phyloP scores from a whole-genome alignment of 2,797 vertebrate genomes.

The Botia kubotai region DNA sequence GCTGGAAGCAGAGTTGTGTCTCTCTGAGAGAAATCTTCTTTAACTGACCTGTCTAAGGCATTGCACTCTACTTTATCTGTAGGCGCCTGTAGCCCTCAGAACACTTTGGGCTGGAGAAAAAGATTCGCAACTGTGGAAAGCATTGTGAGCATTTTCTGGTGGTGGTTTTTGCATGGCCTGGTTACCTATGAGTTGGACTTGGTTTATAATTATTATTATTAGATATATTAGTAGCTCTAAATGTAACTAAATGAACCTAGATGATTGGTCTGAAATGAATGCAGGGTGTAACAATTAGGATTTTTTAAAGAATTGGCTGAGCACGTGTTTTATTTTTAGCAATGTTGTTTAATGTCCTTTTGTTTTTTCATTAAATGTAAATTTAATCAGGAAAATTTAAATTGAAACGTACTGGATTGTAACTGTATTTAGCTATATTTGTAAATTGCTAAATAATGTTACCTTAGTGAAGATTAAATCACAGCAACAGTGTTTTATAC shows the following conservation, averaged over 20 bases:
- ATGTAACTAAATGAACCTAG: neutral
- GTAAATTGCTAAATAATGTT: too few relatives aligned
- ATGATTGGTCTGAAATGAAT: neutral
- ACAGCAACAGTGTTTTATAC: too few relatives aligned
- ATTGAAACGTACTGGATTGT: too few relatives aligned
- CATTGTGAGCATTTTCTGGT: slow-evolving; percentile 22
- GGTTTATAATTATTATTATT: too few relatives aligned
- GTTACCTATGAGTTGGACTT: slow-evolving; percentile 28
- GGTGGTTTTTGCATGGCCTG: slow-evolving; percentile 20
- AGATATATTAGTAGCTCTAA: neutral
- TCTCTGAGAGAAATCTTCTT: slow-evolving; percentile 39
- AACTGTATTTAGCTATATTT: too few relatives aligned
- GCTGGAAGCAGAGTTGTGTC: slow-evolving; percentile 31
- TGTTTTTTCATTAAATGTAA: too few relatives aligned
- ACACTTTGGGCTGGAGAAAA: slow-evolving; percentile 21
- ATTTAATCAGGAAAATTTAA: too few relatives aligned
- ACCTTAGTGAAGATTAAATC: too few relatives aligned
- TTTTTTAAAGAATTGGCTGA: too few relatives aligned
- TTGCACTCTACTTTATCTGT: slow-evolving; percentile 27
- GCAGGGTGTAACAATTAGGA: too few relatives aligned
- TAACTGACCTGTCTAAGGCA: slow-evolving; percentile 35
- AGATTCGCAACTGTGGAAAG: slow-evolving; percentile 36
- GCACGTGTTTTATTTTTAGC: too few relatives aligned
- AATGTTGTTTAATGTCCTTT: too few relatives aligned
- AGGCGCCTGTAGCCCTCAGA: neutral